Evolutionary conservation across 1,140 invertebrate genomes (phyloP).

Genomic region (Stenopsyche tienmushanensis): DNA sequence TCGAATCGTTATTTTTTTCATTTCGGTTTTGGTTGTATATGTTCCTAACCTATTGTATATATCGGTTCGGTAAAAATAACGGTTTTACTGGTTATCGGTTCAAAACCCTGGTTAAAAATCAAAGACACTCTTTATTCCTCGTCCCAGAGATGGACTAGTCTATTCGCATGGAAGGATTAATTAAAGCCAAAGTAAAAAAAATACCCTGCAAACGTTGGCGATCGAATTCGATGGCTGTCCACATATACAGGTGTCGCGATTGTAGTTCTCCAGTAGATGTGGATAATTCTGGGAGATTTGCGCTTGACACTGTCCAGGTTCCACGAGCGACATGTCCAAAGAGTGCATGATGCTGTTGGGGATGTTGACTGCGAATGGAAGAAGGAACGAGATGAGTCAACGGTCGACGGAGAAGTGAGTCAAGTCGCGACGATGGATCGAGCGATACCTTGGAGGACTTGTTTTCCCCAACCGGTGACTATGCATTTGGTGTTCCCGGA

Average conservation of each 20-base stretch:
- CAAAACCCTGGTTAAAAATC: no score
- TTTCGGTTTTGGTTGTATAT: not conserved
- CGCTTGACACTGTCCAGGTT: constrained; percentile 60
- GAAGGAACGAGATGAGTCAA: no score
- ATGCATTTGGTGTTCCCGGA: constrained; percentile 63
- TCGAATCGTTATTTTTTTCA: constrained; percentile 14
- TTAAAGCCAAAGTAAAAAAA: no score
- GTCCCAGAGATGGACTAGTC: no score
- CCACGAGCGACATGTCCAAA: constrained; percentile 66
- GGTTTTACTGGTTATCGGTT: no score
- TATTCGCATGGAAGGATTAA: not conserved
- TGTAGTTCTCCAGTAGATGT: constrained; percentile 52
- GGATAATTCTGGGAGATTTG: constrained; percentile 57
- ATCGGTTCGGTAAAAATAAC: no score
- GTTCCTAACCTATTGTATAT: no score
- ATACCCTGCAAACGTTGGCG: constrained; percentile 58
- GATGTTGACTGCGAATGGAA: constrained; percentile 65
- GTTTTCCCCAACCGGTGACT: constrained; percentile 80
- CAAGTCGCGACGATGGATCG: no score
- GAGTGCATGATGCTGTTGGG: constrained; percentile 73
- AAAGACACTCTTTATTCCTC: no score
- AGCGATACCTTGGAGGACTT: constrained; percentile 74
- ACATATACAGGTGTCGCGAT: constrained; percentile 55
- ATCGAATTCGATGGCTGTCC: constrained; percentile 53
- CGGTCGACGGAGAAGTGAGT: no score